Evolutionary conservation across 2,888 invertebrate species (phyloP).

Genomic region (Eristalis pertinax): DNA sequence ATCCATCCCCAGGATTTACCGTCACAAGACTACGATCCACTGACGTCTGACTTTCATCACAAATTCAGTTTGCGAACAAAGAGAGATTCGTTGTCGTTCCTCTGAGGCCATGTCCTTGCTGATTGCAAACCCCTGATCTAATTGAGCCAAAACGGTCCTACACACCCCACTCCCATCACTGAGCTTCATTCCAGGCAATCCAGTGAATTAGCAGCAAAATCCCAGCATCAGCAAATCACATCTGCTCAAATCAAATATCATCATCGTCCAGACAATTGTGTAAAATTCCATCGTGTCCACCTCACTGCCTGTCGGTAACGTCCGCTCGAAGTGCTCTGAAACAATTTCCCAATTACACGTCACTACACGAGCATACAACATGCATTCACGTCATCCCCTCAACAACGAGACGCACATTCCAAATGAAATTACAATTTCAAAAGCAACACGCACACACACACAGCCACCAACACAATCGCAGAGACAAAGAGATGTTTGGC

Average conservation of each 20-base stretch:
- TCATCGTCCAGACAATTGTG: neutral
- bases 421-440: conserved; percentile 61
- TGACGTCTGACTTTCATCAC: too few relatives aligned
- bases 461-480: neutral
- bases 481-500: conserved; percentile 56
- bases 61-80: too few relatives aligned
- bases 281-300: neutral
- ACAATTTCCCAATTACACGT: conserved; percentile 14
- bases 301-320: neutral
- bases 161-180: neutral
- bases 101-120: too few relatives aligned
- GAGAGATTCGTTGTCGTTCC: too few relatives aligned
- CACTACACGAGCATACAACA: neutral
- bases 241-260: neutral
- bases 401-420: conserved; percentile 46
- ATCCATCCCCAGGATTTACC: too few relatives aligned
- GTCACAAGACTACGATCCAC: too few relatives aligned
- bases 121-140: too few relatives aligned
- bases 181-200: neutral
- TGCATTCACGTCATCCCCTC: neutral
- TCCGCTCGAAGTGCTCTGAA: neutral
- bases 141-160: too few relatives aligned
- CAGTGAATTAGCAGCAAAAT: conserved; percentile 1
- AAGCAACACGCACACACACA: conserved; percentile 8
- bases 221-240: neutral